Percentiles rank a stretch among this genome's conserved stretches.
Conservation (phyloP, 2,888 invertebrate genomes). For the Ophonus ardosiacus region DNA sequence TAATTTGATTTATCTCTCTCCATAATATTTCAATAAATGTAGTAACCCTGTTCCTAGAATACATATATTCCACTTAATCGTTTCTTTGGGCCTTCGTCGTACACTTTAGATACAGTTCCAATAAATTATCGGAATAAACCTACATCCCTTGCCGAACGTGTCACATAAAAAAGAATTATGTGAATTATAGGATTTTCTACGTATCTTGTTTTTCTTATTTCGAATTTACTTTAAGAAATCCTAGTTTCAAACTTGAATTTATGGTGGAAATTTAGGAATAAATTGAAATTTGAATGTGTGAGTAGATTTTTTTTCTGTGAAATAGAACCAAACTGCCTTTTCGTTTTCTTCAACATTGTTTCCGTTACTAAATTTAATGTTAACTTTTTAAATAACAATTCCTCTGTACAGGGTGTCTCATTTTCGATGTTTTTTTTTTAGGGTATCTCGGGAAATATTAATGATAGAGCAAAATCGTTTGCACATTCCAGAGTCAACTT, state of each 20-base stretch:
- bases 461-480: too few species aligned
- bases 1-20: background rate
- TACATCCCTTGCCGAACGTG: conserved; percentile 6
- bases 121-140: conserved; percentile 29
- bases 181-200: background rate
- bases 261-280: background rate
- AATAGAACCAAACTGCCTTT: background rate
- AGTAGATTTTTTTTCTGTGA: background rate
- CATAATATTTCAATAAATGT: conserved; percentile 8
- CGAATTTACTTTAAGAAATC: background rate
- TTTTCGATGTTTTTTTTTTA: too few species aligned
- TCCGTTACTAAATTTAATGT: too few species aligned
- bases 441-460: too few species aligned
- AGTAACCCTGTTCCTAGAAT: background rate
- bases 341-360: background rate
- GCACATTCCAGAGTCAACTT: too few species aligned
- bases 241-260: conserved; percentile 9
- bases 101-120: conserved; percentile 7
- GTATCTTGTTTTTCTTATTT: conserved; percentile 19
- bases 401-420: too few species aligned
- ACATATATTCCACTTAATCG: conserved; percentile 13
- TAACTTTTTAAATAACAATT: too few species aligned
- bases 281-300: background rate
- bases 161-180: conserved; percentile 39
- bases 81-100: background rate